Evolutionary conservation across 2,113 vertebrate species (phyloP).

Genomic region (Phalacrocorax aristotelis): DNA sequence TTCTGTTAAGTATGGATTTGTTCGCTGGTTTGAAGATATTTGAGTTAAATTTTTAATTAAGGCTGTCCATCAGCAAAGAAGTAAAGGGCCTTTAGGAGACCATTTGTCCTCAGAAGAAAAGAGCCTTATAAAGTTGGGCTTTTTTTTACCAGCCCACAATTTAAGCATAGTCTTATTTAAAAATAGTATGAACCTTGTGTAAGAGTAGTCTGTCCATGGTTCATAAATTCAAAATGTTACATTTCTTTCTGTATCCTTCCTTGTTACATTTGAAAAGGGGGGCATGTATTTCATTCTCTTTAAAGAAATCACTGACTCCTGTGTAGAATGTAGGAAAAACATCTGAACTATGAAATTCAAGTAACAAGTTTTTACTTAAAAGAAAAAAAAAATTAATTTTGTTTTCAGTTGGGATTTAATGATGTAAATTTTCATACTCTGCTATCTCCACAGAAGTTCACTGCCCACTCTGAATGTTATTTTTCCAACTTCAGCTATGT

Average conservation of each 20-base stretch:
- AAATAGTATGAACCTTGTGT: fast-evolving
- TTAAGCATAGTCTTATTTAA: background rate
- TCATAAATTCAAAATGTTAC: background rate
- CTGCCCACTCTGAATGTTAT: background rate
- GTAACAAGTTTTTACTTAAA: background rate
- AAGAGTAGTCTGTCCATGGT: background rate
- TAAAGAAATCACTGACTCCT: background rate
- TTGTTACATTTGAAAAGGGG: background rate
- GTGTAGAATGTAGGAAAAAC: background rate
- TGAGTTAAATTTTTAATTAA: background rate
- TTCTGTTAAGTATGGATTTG: background rate
- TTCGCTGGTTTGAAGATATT: background rate
- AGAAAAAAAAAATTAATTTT: background rate
- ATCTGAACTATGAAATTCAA: background rate
- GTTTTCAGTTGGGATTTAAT: background rate
- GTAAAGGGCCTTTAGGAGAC: background rate
- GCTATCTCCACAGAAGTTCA: fast-evolving
- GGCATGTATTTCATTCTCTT: background rate
- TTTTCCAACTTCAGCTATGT: background rate
- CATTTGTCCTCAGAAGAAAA: background rate
- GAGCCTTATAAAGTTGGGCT: background rate
- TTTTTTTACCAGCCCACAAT: background rate
- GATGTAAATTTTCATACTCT: background rate
- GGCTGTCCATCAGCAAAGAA: background rate
- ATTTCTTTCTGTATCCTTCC: background rate